Conservation (phyloP, 2,797 vertebrate genomes). For the Pipistrellus pipistrellus region DNA sequence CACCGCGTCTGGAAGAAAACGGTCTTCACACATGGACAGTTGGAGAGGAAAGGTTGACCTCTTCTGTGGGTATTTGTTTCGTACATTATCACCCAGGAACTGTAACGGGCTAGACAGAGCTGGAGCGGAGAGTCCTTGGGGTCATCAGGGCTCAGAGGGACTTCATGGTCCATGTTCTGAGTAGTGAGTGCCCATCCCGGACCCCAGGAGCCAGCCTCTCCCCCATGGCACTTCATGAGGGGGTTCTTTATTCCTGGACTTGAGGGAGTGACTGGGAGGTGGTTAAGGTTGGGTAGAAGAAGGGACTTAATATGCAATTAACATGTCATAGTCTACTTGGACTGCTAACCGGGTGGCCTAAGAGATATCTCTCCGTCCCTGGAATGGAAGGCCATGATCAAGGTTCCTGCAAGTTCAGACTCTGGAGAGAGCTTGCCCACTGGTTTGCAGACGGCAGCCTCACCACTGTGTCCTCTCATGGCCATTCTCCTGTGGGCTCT, state of each 20-base stretch:
- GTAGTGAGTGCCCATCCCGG: too few relatives aligned
- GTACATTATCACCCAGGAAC: background rate
- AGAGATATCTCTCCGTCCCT: background rate
- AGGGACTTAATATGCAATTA: background rate
- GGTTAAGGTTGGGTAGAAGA: background rate
- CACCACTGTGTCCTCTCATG: background rate
- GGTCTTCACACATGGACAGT: accelerated
- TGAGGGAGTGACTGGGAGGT: background rate
- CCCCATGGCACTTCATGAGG: background rate
- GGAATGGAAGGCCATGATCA: background rate
- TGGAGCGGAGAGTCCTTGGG: background rate
- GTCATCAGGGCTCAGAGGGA: background rate
- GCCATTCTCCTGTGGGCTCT: background rate
- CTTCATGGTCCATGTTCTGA: background rate
- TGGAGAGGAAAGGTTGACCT: background rate
- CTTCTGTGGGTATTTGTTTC: background rate
- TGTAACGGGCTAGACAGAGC: accelerated
- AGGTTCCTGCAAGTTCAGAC: background rate
- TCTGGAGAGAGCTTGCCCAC: background rate
- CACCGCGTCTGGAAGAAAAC: background rate
- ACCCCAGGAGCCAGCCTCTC: too few relatives aligned
- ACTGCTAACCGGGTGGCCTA: background rate
- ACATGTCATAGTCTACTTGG: background rate
- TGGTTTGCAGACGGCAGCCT: background rate
- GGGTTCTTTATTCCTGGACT: background rate